phyloP scores from a whole-genome alignment of 2,888 invertebrate species.

The Smittia sp. region DNA sequence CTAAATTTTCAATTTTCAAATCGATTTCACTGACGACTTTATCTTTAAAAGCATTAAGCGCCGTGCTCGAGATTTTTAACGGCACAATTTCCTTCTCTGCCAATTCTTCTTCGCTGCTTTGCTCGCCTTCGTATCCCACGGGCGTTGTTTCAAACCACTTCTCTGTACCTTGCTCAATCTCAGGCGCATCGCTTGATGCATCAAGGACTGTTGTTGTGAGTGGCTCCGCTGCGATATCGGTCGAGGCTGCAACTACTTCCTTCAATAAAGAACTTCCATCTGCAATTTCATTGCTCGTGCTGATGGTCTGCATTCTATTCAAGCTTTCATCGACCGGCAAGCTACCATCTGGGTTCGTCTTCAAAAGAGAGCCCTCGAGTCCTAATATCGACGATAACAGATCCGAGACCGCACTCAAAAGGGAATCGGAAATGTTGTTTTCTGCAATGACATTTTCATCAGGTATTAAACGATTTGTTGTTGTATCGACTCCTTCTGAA shows the following conservation, averaged over 20 bases:
- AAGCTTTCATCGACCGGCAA: not conserved
- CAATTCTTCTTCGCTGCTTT: not conserved
- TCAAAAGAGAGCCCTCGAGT: not conserved
- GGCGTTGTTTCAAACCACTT: not conserved
- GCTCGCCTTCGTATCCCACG: not conserved
- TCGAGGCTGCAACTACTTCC: not conserved
- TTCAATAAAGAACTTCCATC: not conserved
- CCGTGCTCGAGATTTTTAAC: too few relatives aligned
- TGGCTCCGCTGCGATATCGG: not conserved
- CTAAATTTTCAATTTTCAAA: slow-evolving; percentile 34
- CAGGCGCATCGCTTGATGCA: slow-evolving; percentile 1
- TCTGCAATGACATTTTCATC: not conserved
- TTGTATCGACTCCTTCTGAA: not conserved
- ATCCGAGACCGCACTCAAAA: slow-evolving; percentile 27
- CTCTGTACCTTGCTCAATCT: slow-evolving; percentile 4
- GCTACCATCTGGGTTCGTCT: not conserved
- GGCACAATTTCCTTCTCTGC: not conserved
- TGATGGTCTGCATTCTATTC: not conserved
- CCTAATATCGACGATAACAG: slow-evolving; percentile 28
- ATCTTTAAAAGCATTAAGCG: not conserved
- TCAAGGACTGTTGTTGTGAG: not conserved
- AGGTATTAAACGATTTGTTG: not conserved
- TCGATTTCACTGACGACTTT: slow-evolving; percentile 19
- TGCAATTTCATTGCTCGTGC: not conserved
- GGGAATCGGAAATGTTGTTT: not conserved